Percentiles rank a stretch among this genome's conserved stretches.
These are phyloP conservation scores for Lordiphosa stackelbergi DNA, from an alignment of 1,140 invertebrate species.

Conservation along the genomic window DNA sequence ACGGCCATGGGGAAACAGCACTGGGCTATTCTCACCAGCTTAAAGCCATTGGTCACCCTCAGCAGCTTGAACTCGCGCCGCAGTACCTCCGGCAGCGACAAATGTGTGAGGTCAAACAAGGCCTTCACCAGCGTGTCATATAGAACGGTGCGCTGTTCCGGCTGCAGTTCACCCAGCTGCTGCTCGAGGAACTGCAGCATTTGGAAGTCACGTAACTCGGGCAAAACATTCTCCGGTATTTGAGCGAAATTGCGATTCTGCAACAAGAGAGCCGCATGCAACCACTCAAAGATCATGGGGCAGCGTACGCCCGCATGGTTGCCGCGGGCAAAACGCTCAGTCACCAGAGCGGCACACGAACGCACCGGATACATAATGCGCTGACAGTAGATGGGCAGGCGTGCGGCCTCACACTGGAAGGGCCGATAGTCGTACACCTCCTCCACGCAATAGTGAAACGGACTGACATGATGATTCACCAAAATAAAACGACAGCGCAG, in stretches of 20 bases:
- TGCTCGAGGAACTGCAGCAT: slow-evolving; percentile 43
- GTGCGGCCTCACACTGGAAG: slow-evolving; percentile 77
- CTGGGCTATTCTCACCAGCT: slow-evolving; percentile 78
- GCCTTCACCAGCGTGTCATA: slow-evolving; percentile 79
- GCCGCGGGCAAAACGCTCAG: slow-evolving; percentile 57
- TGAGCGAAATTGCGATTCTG: slow-evolving; percentile 83
- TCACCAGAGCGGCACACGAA: slow-evolving; percentile 83
- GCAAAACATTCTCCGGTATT: slow-evolving; percentile 79
- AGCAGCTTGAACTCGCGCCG: slow-evolving; percentile 78
- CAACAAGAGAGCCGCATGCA: slow-evolving; percentile 83
- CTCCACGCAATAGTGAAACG: slow-evolving; percentile 77
- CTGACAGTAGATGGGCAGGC: slow-evolving; percentile 73
- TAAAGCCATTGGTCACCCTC: slow-evolving; percentile 79
- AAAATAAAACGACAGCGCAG: slow-evolving; percentile 80
- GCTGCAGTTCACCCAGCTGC: slow-evolving; percentile 77
- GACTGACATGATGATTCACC: slow-evolving; percentile 86
- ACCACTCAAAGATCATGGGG: slow-evolving; percentile 57
- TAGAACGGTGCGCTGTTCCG: slow-evolving; percentile 57
- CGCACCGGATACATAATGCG: slow-evolving; percentile 81
- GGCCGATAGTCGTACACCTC: slow-evolving; percentile 86
- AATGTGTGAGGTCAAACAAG: slow-evolving; percentile 79
- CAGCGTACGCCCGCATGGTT: slow-evolving; percentile 16
- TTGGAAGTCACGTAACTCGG: slow-evolving; percentile 60
- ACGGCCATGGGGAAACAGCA: slow-evolving; percentile 80
- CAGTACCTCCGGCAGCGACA: slow-evolving; percentile 71